These are phyloP conservation scores for Megalonaias nervosa DNA, from an alignment of 1,140 invertebrate species.

Conservation along the genomic window DNA sequence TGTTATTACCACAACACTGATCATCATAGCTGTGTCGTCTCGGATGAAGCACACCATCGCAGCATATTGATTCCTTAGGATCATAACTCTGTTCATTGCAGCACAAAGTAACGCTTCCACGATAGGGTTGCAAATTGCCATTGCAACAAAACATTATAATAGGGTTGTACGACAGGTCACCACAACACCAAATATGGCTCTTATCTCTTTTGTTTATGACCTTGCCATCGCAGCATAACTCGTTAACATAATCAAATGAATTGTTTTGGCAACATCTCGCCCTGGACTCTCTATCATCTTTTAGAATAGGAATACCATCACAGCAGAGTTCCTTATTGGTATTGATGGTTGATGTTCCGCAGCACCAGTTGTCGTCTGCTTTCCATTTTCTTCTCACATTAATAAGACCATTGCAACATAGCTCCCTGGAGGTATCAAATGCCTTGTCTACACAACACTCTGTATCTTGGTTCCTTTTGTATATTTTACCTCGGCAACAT, in stretches of 20 bases:
- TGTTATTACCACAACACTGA: constrained; percentile 13
- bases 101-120: constrained; percentile 11
- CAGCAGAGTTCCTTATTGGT: constrained; percentile 16
- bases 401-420: background rate
- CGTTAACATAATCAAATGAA: background rate
- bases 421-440: too few species aligned
- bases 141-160: constrained; percentile 23
- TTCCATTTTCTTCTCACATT: background rate
- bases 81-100: constrained; percentile 19
- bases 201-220: constrained; percentile 7
- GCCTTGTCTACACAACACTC: too few species aligned
- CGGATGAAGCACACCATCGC: background rate
- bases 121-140: constrained; percentile 6
- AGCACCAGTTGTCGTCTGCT: constrained; percentile 15
- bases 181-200: constrained; percentile 17
- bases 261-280: constrained; percentile 4
- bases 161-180: constrained; percentile 4
- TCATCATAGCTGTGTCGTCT: constrained; percentile 11
- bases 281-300: background rate
- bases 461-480: too few species aligned
- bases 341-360: constrained; percentile 16
- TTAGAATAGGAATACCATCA: background rate
- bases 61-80: constrained; percentile 1
- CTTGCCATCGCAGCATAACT: constrained; percentile 11
- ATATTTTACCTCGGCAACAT: too few species aligned